Evolutionary conservation across 2,797 vertebrate genomes (phyloP).

Genomic region (Malacoraja senta): DNA sequence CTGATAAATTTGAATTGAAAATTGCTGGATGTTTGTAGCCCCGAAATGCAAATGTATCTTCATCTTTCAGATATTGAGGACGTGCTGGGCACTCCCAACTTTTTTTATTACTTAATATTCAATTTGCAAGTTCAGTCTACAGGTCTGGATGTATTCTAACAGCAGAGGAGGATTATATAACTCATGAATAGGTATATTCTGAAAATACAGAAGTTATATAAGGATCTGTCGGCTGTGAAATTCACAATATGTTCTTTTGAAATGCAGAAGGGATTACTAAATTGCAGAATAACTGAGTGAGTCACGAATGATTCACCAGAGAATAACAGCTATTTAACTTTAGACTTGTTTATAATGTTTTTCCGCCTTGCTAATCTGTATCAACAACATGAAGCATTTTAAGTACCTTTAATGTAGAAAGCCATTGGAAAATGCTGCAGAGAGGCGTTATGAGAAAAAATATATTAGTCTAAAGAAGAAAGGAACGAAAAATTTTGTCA

Average conservation of each 20-base stretch:
- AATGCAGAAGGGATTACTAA: constrained; percentile 29
- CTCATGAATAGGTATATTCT: background rate
- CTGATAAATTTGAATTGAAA: background rate
- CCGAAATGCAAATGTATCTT: background rate
- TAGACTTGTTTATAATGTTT: constrained; percentile 19
- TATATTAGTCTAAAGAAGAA: background rate
- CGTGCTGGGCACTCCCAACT: background rate
- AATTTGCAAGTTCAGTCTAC: background rate
- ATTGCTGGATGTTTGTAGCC: background rate
- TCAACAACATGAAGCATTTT: constrained; percentile 3
- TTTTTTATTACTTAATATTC: background rate
- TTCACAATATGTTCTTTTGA: constrained; percentile 28
- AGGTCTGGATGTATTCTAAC: constrained; percentile 12
- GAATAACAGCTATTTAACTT: constrained; percentile 23
- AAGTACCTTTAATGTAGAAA: background rate
- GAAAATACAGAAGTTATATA: background rate
- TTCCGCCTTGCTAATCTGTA: constrained; percentile 12
- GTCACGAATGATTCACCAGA: constrained; percentile 29
- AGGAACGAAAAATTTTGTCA: background rate
- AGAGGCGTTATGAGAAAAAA: background rate
- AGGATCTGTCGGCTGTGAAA: background rate
- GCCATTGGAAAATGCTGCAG: background rate
- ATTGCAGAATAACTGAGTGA: constrained; percentile 29
- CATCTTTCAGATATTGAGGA: background rate
- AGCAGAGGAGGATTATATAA: constrained; percentile 7